Evolutionary conservation across 2,888 invertebrate genomes (phyloP), one percentile per base, ranked within the genome.

Genomic region (Andrena haemorrhoa): DNA sequence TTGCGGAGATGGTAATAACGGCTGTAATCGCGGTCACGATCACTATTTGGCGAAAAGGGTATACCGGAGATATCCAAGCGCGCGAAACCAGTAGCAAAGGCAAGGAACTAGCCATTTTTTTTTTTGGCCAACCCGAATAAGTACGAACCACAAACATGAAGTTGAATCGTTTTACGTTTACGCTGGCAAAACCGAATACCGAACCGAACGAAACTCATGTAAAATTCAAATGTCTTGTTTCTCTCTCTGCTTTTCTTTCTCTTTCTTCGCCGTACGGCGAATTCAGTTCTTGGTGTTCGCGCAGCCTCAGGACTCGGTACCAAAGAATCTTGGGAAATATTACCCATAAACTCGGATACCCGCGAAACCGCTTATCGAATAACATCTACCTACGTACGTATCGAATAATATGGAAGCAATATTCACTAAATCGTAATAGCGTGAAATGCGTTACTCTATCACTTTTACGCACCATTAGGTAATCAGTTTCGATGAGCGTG

Each of bases 241-340:
- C 51, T 56, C 20, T 75, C 58, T 65, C 56, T 20, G 35, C 7
- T 31, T 64, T 64, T 47, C 72, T 73, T 66, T 73, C 64, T 73
- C 72, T 47, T 72, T 64, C 47, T 65, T 72, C 47, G 64, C 69
- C 53, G 68, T 61, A 63, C 20, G 47, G 41, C 74, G 66, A 83
- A 79, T 88, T 79, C 89, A 84, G 89, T 86, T 89, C 89, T 87
- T 76, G 75, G 83, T 77, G 73, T 74, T 85, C 85, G 85, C 83
- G 81, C 84, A 78, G 71, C 73, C 66, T 74, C 82, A 75, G 80
- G 75, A 82, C 72, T 81, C 82, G 65, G 71, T 82, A 84, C 88
- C 90, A 91, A 91, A 92, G 93, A 93, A 92, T 93, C 92, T 93
- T 93, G 93, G 93, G 93, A 93, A 93, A 92, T 92, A 93, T 93